A percentile compares a stretch with the other conserved stretches of the same genome.
These are phyloP conservation scores for Antheraea assamensis DNA, from an alignment of 2,888 invertebrate genomes.

Conservation along the genomic window DNA sequence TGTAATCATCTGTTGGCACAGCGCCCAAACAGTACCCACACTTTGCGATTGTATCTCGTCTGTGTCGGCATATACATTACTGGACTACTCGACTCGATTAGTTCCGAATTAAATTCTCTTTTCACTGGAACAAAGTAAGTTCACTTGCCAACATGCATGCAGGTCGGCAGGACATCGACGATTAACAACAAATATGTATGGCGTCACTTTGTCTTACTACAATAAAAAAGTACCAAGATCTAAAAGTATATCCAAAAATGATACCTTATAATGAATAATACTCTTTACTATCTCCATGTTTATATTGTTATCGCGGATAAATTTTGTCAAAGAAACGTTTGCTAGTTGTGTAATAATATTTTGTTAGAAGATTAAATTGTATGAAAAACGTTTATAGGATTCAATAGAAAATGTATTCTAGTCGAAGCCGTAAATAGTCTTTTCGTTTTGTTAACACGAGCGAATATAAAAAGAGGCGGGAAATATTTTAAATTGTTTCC, in stretches of 20 bases:
- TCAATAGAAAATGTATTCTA: not conserved
- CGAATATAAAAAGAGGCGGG: not conserved
- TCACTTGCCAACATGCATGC: too few species aligned
- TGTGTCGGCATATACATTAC: constrained; percentile 4
- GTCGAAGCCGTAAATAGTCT: not conserved
- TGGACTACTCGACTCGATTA: not conserved
- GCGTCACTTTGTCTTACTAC: too few species aligned
- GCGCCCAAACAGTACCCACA: constrained; percentile 35
- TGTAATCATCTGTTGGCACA: constrained; percentile 57
- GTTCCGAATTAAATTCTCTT: not conserved
- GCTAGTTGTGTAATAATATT: not conserved
- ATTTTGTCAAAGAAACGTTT: not conserved
- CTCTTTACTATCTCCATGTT: not conserved
- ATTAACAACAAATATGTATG: too few species aligned
- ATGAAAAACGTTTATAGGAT: not conserved
- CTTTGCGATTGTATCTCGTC: constrained; percentile 11
- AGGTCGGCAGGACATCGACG: too few species aligned
- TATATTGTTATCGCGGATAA: not conserved
- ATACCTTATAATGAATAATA: not conserved
- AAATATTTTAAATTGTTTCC: constrained; percentile 1
- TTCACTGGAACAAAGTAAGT: too few species aligned
- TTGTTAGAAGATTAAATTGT: not conserved
- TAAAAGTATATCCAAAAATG: not conserved
- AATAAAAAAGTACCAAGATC: too few species aligned
- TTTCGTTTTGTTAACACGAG: not conserved